Conservation (phyloP, 2,113 vertebrate species). For the Gasterosteus aculeatus region DNA sequence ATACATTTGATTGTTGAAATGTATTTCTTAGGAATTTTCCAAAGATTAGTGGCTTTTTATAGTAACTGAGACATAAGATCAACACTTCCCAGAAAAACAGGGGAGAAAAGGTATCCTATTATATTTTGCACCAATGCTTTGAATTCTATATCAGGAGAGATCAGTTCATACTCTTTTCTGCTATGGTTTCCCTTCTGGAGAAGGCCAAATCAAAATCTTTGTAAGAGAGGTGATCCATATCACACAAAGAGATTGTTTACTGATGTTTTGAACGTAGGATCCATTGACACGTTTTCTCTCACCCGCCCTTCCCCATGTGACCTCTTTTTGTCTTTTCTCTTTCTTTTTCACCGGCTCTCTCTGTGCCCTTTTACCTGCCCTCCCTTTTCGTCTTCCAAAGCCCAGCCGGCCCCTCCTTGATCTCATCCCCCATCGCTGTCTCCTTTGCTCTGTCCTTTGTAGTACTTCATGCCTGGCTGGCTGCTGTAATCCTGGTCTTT, state of each 20-base stretch:
- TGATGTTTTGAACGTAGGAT: conserved; percentile 34
- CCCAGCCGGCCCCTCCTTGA: conserved; percentile 5
- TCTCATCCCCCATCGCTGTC: neutral
- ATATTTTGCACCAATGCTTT: conserved; percentile 15
- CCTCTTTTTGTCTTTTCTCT: neutral
- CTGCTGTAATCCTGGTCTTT: conserved; percentile 59
- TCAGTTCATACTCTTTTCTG: conserved; percentile 23
- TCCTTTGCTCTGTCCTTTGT: conserved; percentile 22
- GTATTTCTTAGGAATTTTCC: conserved; percentile 16
- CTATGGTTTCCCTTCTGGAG: neutral
- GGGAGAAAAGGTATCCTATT: conserved; percentile 12
- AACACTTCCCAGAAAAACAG: neutral
- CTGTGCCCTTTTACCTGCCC: conserved; percentile 1
- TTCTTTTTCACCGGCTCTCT: neutral
- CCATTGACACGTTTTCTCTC: conserved; percentile 16
- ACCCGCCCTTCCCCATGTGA: neutral
- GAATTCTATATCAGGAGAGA: conserved; percentile 18
- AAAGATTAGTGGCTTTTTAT: conserved; percentile 18
- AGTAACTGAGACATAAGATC: neutral
- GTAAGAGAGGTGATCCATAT: too few relatives aligned
- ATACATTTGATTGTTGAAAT: conserved; percentile 15
- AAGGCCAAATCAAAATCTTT: conserved; percentile 16
- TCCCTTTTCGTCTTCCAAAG: neutral
- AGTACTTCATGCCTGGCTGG: conserved; percentile 60
- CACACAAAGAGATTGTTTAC: conserved; percentile 29